Base-by-base conservation (phyloP, 2,113 vertebrate species). In the Eupsittula cactorum region DNA sequence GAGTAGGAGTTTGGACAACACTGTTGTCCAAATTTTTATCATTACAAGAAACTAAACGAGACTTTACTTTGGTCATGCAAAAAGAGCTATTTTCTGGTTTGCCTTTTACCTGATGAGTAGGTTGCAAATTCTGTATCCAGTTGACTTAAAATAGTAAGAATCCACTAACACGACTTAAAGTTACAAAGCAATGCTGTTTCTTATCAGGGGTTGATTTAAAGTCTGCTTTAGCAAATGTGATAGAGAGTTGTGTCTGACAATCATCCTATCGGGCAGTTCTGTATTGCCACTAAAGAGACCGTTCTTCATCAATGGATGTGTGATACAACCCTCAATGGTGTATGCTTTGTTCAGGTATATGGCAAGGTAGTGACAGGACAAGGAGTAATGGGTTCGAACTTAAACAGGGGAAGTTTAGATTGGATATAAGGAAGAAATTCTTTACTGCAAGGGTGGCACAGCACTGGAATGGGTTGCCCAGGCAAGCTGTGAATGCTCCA, bases 21-120 rank as follows among this genome's bases (percentile, higher is more conserved):
- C 57, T 79, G 33, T 55, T 88, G 71, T 84, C 90, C 93, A 94
- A 93, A 82, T 82, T 69, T 82, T 92, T 95, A 84, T 60, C 88
- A 96, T 88, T 88, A 92, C 31, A 41, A 88, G 42, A 83, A 91
- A 90, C 11, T 49, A 80, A 91, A 86, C 39, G 46, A 84, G 37
- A 82, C 42, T 83, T 96, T 88, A 73, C 28, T 83, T 90, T 55
- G 50, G 59, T 80, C 29, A 35, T 76, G 52, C 13, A 87, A 88
- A 91, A 84, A 55, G 8, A 64, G 27, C 24, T 71, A 14, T 29
- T 42, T 93, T 85, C 86, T 24, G 12, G 52, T 86, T 76, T 10
- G 21, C 4, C 13, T 87, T 86, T 46, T 55, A 53, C 35, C 23
- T 65, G 39, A 73, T 29, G 18, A 55, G 7, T 59, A 88, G 49